Percentiles rank a stretch among this genome's conserved stretches.
phyloP scores from a whole-genome alignment of 2,113 vertebrate genomes.

The Cebidichthys violaceus region DNA sequence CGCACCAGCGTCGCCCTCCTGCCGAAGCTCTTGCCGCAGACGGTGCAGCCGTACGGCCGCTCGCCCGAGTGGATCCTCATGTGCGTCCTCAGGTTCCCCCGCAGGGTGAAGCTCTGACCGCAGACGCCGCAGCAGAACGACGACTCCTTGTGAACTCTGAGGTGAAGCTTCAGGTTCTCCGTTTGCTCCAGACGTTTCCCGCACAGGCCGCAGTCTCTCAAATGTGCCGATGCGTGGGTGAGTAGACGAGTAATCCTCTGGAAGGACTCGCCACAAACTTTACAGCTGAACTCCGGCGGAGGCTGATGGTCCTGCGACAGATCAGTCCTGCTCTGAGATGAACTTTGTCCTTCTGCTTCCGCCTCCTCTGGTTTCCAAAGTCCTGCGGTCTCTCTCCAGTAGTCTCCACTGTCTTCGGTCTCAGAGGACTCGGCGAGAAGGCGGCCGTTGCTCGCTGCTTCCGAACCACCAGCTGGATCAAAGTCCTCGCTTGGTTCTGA shows the following conservation, averaged over 20 bases:
- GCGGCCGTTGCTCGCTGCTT: not conserved
- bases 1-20: slow-evolving; percentile 40
- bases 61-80: slow-evolving; percentile 61
- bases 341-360: not conserved
- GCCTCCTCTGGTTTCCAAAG: not conserved
- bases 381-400: not conserved
- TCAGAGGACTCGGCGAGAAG: not conserved
- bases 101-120: slow-evolving; percentile 45
- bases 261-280: slow-evolving; percentile 45
- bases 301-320: not conserved
- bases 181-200: slow-evolving; percentile 16
- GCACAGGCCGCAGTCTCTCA: slow-evolving; percentile 38
- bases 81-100: slow-evolving; percentile 50
- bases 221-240: slow-evolving; percentile 2
- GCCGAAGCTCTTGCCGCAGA: slow-evolving; percentile 53
- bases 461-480: not conserved
- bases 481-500: not conserved
- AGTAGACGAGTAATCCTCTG: slow-evolving; percentile 4
- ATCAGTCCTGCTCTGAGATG: not conserved
- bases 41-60: slow-evolving; percentile 45
- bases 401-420: slow-evolving; percentile 29
- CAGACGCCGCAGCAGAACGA: slow-evolving; percentile 50
- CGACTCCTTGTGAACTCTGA: slow-evolving; percentile 10
- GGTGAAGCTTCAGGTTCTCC: slow-evolving; percentile 14
- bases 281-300: not conserved